A percentile compares a stretch with the other conserved stretches of the same genome.
These are phyloP conservation scores for Odontothrips loti DNA, from an alignment of 2,888 invertebrate species.

Conservation along the genomic window DNA sequence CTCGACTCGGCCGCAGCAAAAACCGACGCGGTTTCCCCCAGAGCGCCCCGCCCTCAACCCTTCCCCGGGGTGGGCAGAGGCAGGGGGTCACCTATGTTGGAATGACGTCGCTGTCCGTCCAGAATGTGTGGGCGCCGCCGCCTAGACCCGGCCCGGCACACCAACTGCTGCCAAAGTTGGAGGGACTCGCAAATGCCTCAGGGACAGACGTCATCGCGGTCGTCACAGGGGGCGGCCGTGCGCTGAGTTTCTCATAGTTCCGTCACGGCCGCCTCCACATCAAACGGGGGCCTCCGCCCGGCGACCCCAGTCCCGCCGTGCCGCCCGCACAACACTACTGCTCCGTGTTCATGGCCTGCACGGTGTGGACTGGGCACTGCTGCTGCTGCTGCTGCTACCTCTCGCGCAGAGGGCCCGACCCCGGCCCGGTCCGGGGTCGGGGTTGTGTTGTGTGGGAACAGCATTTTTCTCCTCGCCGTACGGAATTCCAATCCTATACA, in stretches of 20 bases:
- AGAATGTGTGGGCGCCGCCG: too few relatives aligned
- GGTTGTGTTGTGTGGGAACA: not conserved
- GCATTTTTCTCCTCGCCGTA: slow-evolving; percentile 15
- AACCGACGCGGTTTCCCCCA: too few relatives aligned
- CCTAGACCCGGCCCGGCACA: too few relatives aligned
- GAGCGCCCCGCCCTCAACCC: not conserved
- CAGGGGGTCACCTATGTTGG: too few relatives aligned
- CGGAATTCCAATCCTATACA: slow-evolving; percentile 14
- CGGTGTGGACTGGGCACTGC: too few relatives aligned
- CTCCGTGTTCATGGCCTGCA: not conserved
- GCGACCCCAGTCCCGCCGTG: not conserved
- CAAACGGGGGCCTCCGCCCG: not conserved
- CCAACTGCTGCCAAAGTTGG: too few relatives aligned
- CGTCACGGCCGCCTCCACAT: not conserved
- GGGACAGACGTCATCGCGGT: not conserved
- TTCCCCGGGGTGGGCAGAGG: not conserved
- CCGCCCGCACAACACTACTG: not conserved
- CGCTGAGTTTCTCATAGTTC: slow-evolving; percentile 1
- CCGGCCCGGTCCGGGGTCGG: not conserved
- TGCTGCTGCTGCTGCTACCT: not conserved
- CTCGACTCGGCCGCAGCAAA: too few relatives aligned
- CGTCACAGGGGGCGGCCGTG: not conserved
- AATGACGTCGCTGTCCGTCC: too few relatives aligned
- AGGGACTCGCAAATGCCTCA: not conserved
- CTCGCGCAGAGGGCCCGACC: not conserved